Base-by-base conservation (phyloP, 2,797 vertebrate genomes). In the Gobio occitaniae region DNA sequence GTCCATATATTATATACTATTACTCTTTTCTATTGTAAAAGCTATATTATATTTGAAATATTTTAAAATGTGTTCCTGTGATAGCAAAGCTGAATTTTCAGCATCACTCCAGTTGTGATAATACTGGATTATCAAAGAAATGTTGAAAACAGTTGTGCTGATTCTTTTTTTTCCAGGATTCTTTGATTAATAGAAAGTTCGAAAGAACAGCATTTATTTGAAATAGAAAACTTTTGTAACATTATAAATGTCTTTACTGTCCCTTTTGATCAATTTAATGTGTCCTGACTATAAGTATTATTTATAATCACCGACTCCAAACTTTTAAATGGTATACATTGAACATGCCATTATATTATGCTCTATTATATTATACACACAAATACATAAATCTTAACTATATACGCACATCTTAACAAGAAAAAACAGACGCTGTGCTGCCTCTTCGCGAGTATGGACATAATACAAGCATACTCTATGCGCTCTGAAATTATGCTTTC, bases 401-500 rank as follows among this genome's bases (percentile, higher is more conserved):
- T 21, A 75, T 36, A 6, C 19, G 21, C 8, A 54, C 1, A 1
- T 38, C 29, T 54, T 54, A 54, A 50, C 48, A 11, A 61, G 7
- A 17, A 10, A 36, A 36, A 82, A 82, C 25, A 15, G 54, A 63
- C 17, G 3, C 8, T 63, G 2, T 15, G 32, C 78, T 38, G 29
- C 29, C 63, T 71, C 36, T 70, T 25, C 21, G 13, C 10, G 32
- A 68, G 47, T 17, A 21, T 32, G 61, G 48, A 21, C 47, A 69
- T 69, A 54, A n/a, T 19, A n/a, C 32, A 48, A 25, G 19, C 32
- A 41, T 21, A 41, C 21, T 70, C 21, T 56, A 59, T 71, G 36
- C 8, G 3, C 79, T 72, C 68, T 47, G 52, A 71, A 54, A 71
- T 61, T 61, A 70, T 82, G 69, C 80, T 82, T 71, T 82, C 52